Percentiles rank a stretch among this genome's conserved stretches.
Evolutionary conservation across 2,888 invertebrate species (phyloP).

Genomic region (Agonum fuliginosum): DNA sequence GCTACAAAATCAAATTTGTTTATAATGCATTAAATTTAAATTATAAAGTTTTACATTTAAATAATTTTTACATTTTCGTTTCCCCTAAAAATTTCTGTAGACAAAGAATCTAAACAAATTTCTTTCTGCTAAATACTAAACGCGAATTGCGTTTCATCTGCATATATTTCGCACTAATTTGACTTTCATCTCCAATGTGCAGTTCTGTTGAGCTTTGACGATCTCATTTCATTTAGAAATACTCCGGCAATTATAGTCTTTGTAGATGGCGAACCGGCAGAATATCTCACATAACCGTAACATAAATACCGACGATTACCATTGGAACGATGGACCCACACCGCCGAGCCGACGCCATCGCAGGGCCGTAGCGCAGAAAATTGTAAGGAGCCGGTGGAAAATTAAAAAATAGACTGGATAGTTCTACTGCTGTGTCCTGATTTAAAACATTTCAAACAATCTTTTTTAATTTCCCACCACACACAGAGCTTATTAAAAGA

Average conservation of each 20-base stretch:
- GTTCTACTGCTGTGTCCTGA: no score
- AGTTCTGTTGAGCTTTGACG: conserved; percentile 22
- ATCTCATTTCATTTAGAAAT: conserved; percentile 38
- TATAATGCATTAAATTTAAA: no score
- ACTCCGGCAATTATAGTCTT: conserved; percentile 28
- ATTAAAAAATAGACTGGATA: no score
- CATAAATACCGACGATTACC: conserved; percentile 33
- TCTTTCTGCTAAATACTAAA: conserved; percentile 9
- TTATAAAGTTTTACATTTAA: no score
- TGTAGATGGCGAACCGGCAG: conserved; percentile 33
- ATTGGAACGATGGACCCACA: background rate
- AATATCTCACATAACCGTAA: conserved; percentile 29
- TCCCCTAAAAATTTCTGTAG: no score
- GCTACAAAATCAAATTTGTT: no score
- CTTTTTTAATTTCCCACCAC: no score
- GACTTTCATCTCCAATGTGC: conserved; percentile 43
- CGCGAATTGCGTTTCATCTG: conserved; percentile 9
- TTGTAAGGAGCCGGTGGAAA: no score
- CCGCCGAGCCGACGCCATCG: background rate
- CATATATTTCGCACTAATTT: conserved; percentile 35
- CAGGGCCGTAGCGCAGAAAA: no score
- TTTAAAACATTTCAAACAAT: no score
- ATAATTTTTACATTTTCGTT: no score
- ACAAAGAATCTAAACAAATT: conserved; percentile 32
- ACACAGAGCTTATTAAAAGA: no score